phyloP scores from a whole-genome alignment of 2,888 invertebrate genomes.

The Apotomis betuletana region DNA sequence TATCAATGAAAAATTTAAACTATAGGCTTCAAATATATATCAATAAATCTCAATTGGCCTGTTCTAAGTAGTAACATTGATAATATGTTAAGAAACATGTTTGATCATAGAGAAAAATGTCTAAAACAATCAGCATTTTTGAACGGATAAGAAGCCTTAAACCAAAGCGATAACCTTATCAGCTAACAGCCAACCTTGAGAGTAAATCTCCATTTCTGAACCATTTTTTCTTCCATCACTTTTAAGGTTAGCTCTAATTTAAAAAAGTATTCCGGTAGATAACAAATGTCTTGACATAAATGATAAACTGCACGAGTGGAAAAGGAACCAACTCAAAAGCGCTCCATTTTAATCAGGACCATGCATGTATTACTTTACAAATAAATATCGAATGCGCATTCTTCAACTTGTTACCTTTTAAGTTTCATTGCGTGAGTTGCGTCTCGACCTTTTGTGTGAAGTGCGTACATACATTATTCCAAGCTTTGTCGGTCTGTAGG shows the following conservation, averaged over 20 bases:
- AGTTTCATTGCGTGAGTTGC: background rate
- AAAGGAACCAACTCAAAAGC: background rate
- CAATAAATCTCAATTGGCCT: too few species aligned
- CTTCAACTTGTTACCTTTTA: background rate
- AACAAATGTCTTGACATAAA: too few species aligned
- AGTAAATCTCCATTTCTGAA: background rate
- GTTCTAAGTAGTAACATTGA: too few species aligned
- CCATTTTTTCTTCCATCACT: constrained; percentile 4
- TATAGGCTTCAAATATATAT: too few species aligned
- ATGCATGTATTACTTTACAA: background rate
- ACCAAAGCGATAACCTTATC: constrained; percentile 9
- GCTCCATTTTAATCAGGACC: background rate
- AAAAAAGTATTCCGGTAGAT: background rate
- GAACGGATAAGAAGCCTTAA: too few species aligned
- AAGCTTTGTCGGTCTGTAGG: constrained; percentile 15
- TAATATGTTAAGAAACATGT: too few species aligned
- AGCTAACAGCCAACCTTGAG: background rate
- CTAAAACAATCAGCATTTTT: too few species aligned
- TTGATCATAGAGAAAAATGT: too few species aligned
- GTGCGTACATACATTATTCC: constrained; percentile 4
- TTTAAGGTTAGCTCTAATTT: background rate
- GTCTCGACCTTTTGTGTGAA: constrained; percentile 7
- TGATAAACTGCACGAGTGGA: background rate
- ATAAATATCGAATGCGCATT: background rate
- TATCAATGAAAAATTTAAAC: too few species aligned